Conservation (phyloP, 2,888 invertebrate species). For the Melangyna quadrimaculata region DNA sequence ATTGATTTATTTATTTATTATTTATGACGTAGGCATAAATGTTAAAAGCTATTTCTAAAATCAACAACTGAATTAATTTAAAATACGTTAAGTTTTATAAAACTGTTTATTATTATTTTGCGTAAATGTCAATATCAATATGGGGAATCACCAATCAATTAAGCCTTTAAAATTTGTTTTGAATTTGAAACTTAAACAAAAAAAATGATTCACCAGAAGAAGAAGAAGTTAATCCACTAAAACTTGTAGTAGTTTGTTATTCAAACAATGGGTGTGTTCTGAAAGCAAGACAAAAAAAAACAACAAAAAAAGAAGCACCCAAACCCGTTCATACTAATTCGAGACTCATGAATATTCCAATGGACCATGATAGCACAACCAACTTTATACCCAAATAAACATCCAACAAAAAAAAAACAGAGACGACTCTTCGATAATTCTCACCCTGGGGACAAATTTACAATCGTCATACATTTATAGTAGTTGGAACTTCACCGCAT, state of each 20-base stretch:
- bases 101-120: neutral
- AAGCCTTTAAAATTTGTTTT: neutral
- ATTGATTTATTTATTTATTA: too few relatives aligned
- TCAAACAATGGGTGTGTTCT: conserved; percentile 32
- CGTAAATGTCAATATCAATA: neutral
- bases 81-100: neutral
- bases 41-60: too few relatives aligned
- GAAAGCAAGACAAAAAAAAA: neutral
- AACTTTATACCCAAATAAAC: neutral
- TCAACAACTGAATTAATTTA: neutral
- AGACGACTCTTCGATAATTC: conserved; percentile 36
- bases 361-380: conserved; percentile 23
- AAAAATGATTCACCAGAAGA: conserved; percentile 16
- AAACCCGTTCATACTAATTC: conserved; percentile 49
- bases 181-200: neutral
- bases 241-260: conserved; percentile 8
- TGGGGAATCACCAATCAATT: conserved; percentile 41
- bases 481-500: neutral
- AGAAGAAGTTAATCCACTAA: neutral
- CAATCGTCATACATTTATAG: conserved; percentile 16
- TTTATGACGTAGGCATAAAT: too few relatives aligned
- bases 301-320: conserved; percentile 21
- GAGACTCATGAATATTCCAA: conserved; percentile 63
- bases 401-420: neutral
- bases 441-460: conserved; percentile 46